A percentile compares a stretch with the other conserved stretches of the same genome.
Conservation (phyloP, 2,888 invertebrate species). For the Druceiella hillmani region DNA sequence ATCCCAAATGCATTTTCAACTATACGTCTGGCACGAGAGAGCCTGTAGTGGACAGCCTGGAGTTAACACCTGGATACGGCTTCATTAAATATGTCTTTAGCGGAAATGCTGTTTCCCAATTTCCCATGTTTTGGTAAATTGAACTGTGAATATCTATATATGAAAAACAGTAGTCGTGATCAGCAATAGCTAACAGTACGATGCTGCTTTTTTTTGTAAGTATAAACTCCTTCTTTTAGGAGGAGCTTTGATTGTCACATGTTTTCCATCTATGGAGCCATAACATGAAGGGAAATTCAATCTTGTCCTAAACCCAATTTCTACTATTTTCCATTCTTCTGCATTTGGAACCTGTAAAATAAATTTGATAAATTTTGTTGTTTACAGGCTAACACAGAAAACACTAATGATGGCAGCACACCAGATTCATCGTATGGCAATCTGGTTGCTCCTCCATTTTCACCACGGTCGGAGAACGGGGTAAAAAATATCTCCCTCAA, state of each 20-base stretch:
- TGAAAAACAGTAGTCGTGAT: slow-evolving; percentile 6
- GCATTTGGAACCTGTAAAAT: slow-evolving; percentile 2
- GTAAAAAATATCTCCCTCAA: too few relatives aligned
- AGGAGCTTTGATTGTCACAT: slow-evolving; percentile 4
- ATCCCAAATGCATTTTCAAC: too few relatives aligned
- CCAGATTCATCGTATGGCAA: background rate
- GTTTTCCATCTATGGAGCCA: slow-evolving; percentile 6
- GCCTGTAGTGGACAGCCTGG: too few relatives aligned
- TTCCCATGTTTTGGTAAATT: too few relatives aligned
- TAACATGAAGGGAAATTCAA: slow-evolving; percentile 3
- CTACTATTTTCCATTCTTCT: slow-evolving; percentile 3
- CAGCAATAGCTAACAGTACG: slow-evolving; percentile 4
- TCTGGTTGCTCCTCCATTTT: too few relatives aligned
- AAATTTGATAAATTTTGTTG: background rate
- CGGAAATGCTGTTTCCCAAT: background rate
- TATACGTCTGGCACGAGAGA: too few relatives aligned
- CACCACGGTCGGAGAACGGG: too few relatives aligned
- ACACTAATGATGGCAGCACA: background rate
- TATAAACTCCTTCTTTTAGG: slow-evolving; percentile 1
- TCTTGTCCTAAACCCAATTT: slow-evolving; percentile 1
- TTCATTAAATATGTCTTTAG: slow-evolving; percentile 6
- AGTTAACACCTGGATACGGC: slow-evolving; percentile 1
- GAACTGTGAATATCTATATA: too few relatives aligned
- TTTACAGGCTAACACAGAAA: slow-evolving; percentile 3
- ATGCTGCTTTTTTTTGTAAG: slow-evolving; percentile 4